phyloP scores from a whole-genome alignment of 2,888 invertebrate genomes.

The Esperia sulphurella region DNA sequence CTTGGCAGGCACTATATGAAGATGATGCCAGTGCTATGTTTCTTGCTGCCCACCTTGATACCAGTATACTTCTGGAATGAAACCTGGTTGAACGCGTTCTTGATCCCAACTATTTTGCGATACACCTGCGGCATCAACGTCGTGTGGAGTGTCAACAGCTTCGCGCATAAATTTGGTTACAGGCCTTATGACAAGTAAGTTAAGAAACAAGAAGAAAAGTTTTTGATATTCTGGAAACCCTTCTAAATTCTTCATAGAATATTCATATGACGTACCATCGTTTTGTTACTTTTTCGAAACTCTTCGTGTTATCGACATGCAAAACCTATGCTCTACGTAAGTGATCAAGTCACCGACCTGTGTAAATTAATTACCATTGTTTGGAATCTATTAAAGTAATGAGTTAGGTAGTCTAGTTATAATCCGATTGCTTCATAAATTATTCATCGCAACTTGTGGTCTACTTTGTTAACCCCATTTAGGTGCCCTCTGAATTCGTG shows the following conservation, averaged over 20 bases:
- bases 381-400: neutral
- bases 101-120: slow-evolving; percentile 85
- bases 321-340: too few relatives aligned
- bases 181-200: slow-evolving; percentile 92
- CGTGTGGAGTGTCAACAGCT: slow-evolving; percentile 96
- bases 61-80: slow-evolving; percentile 91
- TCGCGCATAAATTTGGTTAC: slow-evolving; percentile 93
- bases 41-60: slow-evolving; percentile 88
- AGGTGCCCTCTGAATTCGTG: too few relatives aligned
- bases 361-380: neutral
- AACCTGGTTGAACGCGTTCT: slow-evolving; percentile 85
- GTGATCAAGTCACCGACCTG: too few relatives aligned
- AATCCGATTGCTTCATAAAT: neutral
- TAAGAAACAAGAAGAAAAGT: too few relatives aligned
- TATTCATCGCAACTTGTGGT: too few relatives aligned
- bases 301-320: too few relatives aligned
- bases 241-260: too few relatives aligned
- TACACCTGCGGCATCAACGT: slow-evolving; percentile 89
- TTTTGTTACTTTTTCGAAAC: too few relatives aligned
- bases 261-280: too few relatives aligned
- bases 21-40: slow-evolving; percentile 88
- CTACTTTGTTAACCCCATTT: too few relatives aligned
- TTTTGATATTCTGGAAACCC: too few relatives aligned
- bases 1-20: slow-evolving; percentile 83
- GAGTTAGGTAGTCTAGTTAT: neutral